These are phyloP conservation scores for Oscheius onirici DNA, from an alignment of 2,888 invertebrate genomes.

Conservation along the genomic window DNA sequence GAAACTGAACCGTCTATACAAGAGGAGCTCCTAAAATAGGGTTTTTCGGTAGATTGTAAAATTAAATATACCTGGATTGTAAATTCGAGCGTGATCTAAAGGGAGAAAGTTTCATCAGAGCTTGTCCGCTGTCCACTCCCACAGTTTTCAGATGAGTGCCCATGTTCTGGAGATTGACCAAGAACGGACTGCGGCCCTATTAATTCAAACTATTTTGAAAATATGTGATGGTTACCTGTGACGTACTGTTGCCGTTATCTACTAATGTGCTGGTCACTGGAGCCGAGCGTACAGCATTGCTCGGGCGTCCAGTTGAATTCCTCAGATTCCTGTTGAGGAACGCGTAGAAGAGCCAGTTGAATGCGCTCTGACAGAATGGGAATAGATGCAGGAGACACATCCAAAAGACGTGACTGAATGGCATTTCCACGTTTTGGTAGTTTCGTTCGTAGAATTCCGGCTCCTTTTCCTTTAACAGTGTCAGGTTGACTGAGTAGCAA, in stretches of 20 bases:
- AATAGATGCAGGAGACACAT: conserved; percentile 68
- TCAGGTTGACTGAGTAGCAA: conserved; percentile 16
- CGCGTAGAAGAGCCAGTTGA: conserved; percentile 71
- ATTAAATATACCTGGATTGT: conserved; percentile 17
- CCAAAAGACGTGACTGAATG: conserved; percentile 18
- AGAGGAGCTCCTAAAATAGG: conserved; percentile 41
- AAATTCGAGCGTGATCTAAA: conserved; percentile 41
- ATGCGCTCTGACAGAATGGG: conserved; percentile 67
- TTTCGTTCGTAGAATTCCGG: conserved; percentile 1
- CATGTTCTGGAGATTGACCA: conserved; percentile 66
- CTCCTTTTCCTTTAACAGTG: conserved; percentile 2
- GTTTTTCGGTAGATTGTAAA: too few relatives aligned
- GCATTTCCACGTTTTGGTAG: background rate
- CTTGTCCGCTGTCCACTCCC: conserved; percentile 60
- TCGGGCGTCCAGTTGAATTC: conserved; percentile 39
- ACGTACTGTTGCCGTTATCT: conserved; percentile 45
- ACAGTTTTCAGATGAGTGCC: conserved; percentile 63
- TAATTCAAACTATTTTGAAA: background rate
- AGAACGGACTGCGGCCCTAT: conserved; percentile 52
- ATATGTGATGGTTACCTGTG: conserved; percentile 8
- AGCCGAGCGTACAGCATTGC: conserved; percentile 48
- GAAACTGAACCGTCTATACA: conserved; percentile 42
- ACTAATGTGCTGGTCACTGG: conserved; percentile 45
- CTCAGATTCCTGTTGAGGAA: conserved; percentile 64
- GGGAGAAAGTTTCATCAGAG: conserved; percentile 60